Base-by-base conservation (phyloP, 1,140 invertebrate genomes). In the Camponotus vicinus region DNA sequence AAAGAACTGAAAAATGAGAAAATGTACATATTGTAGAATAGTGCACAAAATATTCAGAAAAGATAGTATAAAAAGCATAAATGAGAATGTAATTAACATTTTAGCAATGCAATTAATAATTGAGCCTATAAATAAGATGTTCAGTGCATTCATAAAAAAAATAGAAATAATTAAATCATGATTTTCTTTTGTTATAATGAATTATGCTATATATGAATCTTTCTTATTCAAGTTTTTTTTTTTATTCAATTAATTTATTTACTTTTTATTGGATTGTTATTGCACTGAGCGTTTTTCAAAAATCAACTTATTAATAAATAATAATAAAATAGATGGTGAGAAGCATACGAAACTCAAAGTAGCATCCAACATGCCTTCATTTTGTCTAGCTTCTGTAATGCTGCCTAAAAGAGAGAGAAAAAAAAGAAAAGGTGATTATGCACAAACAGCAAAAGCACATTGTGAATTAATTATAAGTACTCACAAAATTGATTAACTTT, bases 301-400 rank as follows among this genome's bases (percentile, higher is more conserved):
- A 77, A 52, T 66, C 18, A 67, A 27, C 0, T 78, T 66, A 15
- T 66, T 85, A 91, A 67, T 80, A 85, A 90, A 78, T 63, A 86
- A 86, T 90, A 86, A 80, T 63, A 86, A 88, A 49, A 40, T 75
- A 75, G 40, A 63, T 82, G 32, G 63, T 90, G 76, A 82, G 66
- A 83, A 88, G 52, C 82, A 90, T 89, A 86, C 86, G 89, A 90
- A 94, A 94, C 92, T 87, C 69, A 87, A 91, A 90, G 89, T 93
- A 93, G 92, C 91, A 91, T 93, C 93, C 93, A 96, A 80, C 96
- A 95, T 96, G 96, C 96, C 96, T 96, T 96, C 93, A 95, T 93
- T 94, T 94, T 95, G 95, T 96, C 96, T 95, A 96, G 94, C 93
- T 95, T 95, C 95, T 93, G 95, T 93, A 96, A 95, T 93, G 95